Base-by-base conservation (phyloP, 2,113 vertebrate species). In the Chroicocephalus ridibundus region DNA sequence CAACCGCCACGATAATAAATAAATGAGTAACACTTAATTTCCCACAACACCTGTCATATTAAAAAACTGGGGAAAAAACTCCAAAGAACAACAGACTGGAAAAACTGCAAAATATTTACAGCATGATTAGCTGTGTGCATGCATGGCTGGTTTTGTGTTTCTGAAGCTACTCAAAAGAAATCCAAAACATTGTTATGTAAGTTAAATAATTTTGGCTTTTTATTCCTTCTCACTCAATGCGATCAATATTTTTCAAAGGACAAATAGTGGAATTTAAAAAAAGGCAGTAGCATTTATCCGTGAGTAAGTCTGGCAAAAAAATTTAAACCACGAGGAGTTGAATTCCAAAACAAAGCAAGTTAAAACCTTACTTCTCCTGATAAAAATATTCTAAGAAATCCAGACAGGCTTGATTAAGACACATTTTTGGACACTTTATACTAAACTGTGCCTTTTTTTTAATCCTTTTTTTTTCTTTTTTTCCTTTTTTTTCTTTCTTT, bases 391-490 rank as follows among this genome's bases (percentile, higher is more conserved):
- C 79, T 89, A 94, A 91, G 60, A 97, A 97, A 97, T 94, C 64
- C 81, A 97, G 57, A 40, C 95, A 97, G 78, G 88, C 96, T 97
- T 97, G 96, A 98, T 98, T 98, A 97, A 98, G 98, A 98, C 95
- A 98, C 96, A 94, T 97, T 98, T 98, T 97, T 98, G 96, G 86
- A 98, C 97, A 98, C 96, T 94, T 98, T 95, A 96, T 96, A 95
- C 88, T 95, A 98, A 98, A 97, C 47, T n/a, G 42, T 80, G 92
- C 61, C 65, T 90, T 92, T 46, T 78, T 20, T 66, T 51, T 64
- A 32, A 76, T 64, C 83, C 25, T 92, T 92, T 75, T 24, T 13
- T 69, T 11, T 18, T 68, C 47, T 96, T 80, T 72, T 81, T 76
- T 80, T 54, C 46, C 5, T 58, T n/a, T n/a, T 87, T 34, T 78